Conservation (phyloP, 2,888 invertebrate species). For the Eulithis prunata region DNA sequence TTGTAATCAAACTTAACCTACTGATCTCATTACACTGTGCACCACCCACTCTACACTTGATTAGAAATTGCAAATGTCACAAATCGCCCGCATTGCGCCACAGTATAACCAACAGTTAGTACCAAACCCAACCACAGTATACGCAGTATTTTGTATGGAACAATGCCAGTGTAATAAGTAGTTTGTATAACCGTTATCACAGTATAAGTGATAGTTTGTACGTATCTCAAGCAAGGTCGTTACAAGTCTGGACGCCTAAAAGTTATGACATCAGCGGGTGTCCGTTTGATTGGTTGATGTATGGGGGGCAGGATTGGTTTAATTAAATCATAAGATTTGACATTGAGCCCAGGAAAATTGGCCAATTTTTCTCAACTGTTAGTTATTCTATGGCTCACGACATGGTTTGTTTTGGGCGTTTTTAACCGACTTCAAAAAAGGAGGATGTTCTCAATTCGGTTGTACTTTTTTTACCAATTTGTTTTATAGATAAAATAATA, state of each 20-base stretch:
- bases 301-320: conserved; percentile 19
- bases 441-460: too few species aligned
- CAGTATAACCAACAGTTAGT: not conserved
- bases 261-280: conserved; percentile 27
- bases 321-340: conserved; percentile 23
- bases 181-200: not conserved
- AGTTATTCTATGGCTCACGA: too few species aligned
- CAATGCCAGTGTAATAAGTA: not conserved
- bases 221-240: conserved; percentile 58
- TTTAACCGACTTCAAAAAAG: too few species aligned
- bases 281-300: conserved; percentile 11
- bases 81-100: conserved; percentile 8
- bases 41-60: conserved; percentile 55
- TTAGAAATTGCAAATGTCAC: conserved; percentile 39
- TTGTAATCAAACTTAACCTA: conserved; percentile 5
- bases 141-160: not conserved
- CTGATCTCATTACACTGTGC: conserved; percentile 45
- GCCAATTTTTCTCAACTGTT: too few species aligned
- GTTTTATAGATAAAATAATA: too few species aligned
- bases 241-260: conserved; percentile 1
- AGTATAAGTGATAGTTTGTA: conserved; percentile 3
- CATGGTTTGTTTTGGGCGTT: too few species aligned
- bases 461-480: too few species aligned
- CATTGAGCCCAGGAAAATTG: not conserved
- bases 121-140: not conserved